Base-by-base conservation (phyloP, 2,113 vertebrate genomes). In the Lophius piscatorius region DNA sequence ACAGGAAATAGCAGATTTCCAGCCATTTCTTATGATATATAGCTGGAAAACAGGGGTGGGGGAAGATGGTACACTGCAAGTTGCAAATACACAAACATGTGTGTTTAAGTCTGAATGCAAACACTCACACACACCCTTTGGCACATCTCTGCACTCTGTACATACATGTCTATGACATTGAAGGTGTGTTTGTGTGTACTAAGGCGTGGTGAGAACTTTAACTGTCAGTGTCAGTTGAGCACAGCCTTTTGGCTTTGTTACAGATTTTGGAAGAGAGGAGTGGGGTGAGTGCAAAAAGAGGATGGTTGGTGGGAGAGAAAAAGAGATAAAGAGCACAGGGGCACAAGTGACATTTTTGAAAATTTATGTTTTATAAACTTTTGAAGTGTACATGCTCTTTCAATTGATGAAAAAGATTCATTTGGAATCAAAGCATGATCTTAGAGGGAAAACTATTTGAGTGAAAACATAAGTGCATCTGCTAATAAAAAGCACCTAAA, bases 1-100 rank as follows among this genome's bases (percentile, higher is more conserved):
- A 76, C 80, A 82, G 83, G 78, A 82, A 84, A 62, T 23, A 71
- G 58, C 65, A 63, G 50, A 68, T 72, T 63, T 81, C 52, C 50
- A 74, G 51, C n/a, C 63, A 62, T 82, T 81, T 66, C 23, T 31
- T 31, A 47, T 46, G 42, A 84, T 70, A 63, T 63, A 80, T 52
- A 44, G 63, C 72, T 38, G 7, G 9, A 52, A 52, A 38, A 44
- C 20, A 3, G 47, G 44, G 72, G 44, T 47, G 39, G 26, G 61
- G 26, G 36, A 67, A 35, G 68, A 64, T 10, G 70, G 67, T 54
- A 55, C 42, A 39, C 29, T 71, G 70, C 48, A 67, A 58, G 57
- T 46, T 11, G 33, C 63, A 66, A 58, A 68, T 41, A 78, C 59
- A 56, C 38, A 50, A 33, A 41, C 1, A 46, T 55, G 49, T 34